Conservation (phyloP, 35 echinoderm and acorn worm species). For the Diadema setosum region DNA sequence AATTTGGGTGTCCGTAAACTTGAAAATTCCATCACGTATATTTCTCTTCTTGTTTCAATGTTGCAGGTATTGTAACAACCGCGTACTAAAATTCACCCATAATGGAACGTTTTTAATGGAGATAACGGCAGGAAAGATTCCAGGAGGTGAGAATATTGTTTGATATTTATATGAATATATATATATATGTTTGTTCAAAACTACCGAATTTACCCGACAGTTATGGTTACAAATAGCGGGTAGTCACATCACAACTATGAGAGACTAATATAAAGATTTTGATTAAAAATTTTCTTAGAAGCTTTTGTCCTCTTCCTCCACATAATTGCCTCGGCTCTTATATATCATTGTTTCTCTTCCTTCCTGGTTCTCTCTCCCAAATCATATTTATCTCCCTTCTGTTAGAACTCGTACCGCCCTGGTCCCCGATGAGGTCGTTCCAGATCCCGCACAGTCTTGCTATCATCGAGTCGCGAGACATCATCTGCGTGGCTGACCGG, state of each 20-base stretch:
- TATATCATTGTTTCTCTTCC: too few relatives aligned
- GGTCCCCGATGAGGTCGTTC: slow-evolving; percentile 25
- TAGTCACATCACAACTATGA: too few relatives aligned
- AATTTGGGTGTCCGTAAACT: too few relatives aligned
- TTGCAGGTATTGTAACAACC: slow-evolving; percentile 91
- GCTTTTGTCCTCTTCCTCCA: too few relatives aligned
- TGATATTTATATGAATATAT: background rate
- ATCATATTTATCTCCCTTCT: too few relatives aligned
- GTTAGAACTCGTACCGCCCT: background rate
- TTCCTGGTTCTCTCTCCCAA: too few relatives aligned
- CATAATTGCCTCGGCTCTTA: too few relatives aligned
- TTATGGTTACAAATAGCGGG: too few relatives aligned
- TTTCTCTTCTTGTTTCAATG: background rate
- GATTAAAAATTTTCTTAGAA: too few relatives aligned
- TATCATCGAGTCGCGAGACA: slow-evolving; percentile 53
- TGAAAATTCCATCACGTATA: too few relatives aligned
- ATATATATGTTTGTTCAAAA: background rate
- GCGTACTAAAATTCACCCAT: slow-evolving; percentile 69
- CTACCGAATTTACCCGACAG: too few relatives aligned
- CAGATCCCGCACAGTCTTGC: slow-evolving; percentile 91
- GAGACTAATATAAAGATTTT: too few relatives aligned
- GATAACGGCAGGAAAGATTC: slow-evolving; percentile 62
- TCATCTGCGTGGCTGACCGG: slow-evolving; percentile 86
- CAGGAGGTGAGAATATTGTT: slow-evolving; percentile 13
- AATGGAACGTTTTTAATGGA: slow-evolving; percentile 86